A percentile compares a stretch with the other conserved stretches of the same genome.
phyloP scores from a whole-genome alignment of 2,113 vertebrate species.

The Thunnus maccoyii region DNA sequence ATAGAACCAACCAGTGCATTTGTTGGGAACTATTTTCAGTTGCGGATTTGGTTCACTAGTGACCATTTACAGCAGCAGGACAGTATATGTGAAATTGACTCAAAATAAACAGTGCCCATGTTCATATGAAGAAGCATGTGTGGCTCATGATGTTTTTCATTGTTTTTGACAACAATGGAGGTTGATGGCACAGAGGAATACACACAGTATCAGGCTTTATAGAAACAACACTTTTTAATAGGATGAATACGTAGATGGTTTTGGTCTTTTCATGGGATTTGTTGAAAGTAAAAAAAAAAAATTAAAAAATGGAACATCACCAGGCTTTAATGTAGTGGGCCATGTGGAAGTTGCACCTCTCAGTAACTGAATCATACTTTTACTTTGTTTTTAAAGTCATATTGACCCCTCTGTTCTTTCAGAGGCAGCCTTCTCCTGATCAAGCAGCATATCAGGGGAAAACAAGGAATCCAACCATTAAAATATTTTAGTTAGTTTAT shows the following conservation, averaged over 20 bases:
- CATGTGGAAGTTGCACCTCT: too few relatives aligned
- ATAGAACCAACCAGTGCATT: background rate
- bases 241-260: background rate
- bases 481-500: background rate
- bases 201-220: background rate
- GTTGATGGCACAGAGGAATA: background rate
- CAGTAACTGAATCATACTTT: too few relatives aligned
- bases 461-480: background rate
- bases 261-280: background rate
- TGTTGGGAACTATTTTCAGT: background rate
- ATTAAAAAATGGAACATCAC: background rate
- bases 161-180: background rate
- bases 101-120: background rate
- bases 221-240: background rate
- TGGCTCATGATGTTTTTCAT: too few relatives aligned
- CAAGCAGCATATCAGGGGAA: background rate
- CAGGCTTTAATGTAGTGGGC: background rate
- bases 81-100: too few relatives aligned
- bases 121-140: too few relatives aligned
- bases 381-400: too few relatives aligned
- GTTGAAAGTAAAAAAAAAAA: background rate
- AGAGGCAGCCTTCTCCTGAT: background rate
- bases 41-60: too few relatives aligned
- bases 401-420: background rate
- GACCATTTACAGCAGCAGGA: too few relatives aligned